Percentiles rank a stretch among this genome's conserved stretches.
These are phyloP conservation scores for Hylaea fasciaria DNA, from an alignment of 2,888 invertebrate species.

Conservation along the genomic window DNA sequence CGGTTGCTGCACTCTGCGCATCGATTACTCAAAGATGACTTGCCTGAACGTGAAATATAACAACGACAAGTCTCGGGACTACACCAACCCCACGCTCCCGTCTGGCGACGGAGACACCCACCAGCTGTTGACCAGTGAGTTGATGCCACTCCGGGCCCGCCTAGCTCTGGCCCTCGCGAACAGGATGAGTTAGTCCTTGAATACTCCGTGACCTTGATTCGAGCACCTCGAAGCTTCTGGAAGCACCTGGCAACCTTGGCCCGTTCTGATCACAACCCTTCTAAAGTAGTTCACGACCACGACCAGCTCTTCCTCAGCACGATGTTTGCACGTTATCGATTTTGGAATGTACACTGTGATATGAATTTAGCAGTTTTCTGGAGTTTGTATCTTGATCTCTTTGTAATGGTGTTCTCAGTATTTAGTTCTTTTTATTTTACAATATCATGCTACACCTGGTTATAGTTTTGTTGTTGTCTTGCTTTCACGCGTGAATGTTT, in stretches of 20 bases:
- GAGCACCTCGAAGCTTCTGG: conserved; percentile 74
- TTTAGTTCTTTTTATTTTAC: conserved; percentile 9
- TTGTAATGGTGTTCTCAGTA: conserved; percentile 15
- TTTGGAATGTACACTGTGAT: conserved; percentile 9
- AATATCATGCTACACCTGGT: background rate
- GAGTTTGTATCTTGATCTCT: conserved; percentile 27
- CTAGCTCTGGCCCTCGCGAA: conserved; percentile 81
- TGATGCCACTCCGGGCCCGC: conserved; percentile 84
- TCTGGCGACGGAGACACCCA: conserved; percentile 92
- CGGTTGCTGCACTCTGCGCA: conserved; percentile 99
- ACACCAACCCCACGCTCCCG: conserved; percentile 99
- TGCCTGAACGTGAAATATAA: conserved; percentile 99
- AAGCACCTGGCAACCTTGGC: conserved; percentile 40
- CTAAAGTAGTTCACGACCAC: conserved; percentile 21
- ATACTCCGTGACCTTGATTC: conserved; percentile 63
- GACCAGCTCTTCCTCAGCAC: conserved; percentile 21
- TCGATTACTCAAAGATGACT: conserved; percentile 99
- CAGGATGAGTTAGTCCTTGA: conserved; percentile 86
- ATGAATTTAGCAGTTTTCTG: conserved; percentile 20
- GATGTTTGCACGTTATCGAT: conserved; percentile 26
- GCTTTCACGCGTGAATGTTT: conserved; percentile 11
- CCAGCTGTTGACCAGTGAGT: conserved; percentile 88
- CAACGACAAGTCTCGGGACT: conserved; percentile 99
- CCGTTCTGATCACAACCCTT: conserved; percentile 51
- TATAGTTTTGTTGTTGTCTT: conserved; percentile 7